Evolutionary conservation across 2,888 invertebrate species (phyloP).

Genomic region (Molanna angustata): DNA sequence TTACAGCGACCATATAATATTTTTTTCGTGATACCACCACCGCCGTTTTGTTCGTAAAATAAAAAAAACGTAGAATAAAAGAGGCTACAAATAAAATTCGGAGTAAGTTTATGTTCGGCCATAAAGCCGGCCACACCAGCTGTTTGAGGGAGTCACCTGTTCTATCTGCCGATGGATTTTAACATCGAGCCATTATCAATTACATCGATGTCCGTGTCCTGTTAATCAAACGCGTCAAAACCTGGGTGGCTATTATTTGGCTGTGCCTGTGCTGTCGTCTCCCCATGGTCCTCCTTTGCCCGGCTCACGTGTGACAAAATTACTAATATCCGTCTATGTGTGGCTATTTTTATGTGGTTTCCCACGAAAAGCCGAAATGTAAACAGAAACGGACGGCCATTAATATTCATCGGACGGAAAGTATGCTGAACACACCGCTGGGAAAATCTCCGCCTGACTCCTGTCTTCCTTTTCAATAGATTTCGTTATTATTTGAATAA

Average conservation of each 20-base stretch:
- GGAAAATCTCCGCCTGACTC: slow-evolving; percentile 25
- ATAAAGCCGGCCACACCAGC: slow-evolving; percentile 19
- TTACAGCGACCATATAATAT: slow-evolving; percentile 10
- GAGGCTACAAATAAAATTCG: too few relatives aligned
- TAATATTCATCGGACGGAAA: slow-evolving; percentile 31
- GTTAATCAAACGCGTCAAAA: slow-evolving; percentile 28
- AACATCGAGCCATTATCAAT: slow-evolving; percentile 25
- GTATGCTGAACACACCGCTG: slow-evolving; percentile 28
- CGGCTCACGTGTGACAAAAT: slow-evolving; percentile 22
- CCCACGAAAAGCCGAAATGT: slow-evolving; percentile 29
- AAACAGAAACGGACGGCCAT: slow-evolving; percentile 25
- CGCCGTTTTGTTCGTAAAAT: slow-evolving; percentile 13
- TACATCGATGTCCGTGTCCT: slow-evolving; percentile 26
- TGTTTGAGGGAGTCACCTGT: slow-evolving; percentile 20
- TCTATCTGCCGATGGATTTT: slow-evolving; percentile 6
- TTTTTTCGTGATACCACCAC: neutral
- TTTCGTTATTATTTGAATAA: slow-evolving; percentile 24
- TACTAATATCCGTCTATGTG: slow-evolving; percentile 13
- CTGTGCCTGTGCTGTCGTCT: too few relatives aligned
- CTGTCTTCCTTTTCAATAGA: slow-evolving; percentile 13
- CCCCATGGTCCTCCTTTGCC: neutral
- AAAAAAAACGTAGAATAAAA: too few relatives aligned
- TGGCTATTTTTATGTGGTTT: slow-evolving; percentile 21
- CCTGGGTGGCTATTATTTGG: slow-evolving; percentile 26
- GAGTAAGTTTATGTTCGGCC: slow-evolving; percentile 8